A percentile compares a stretch with the other conserved stretches of the same genome.
These are phyloP conservation scores for Papilio helenus DNA, from an alignment of 1,140 invertebrate species.

Conservation along the genomic window DNA sequence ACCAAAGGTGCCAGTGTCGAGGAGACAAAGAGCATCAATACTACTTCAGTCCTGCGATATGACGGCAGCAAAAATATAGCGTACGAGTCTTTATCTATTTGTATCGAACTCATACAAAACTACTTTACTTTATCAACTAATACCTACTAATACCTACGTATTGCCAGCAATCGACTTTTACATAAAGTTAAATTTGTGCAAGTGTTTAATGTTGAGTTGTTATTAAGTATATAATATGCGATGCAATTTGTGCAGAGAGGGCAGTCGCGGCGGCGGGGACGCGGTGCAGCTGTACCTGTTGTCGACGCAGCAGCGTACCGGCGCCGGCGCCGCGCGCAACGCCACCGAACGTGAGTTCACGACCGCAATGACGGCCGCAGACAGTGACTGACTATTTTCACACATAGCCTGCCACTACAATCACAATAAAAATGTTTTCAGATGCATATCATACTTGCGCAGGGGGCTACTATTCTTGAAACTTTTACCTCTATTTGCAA, in stretches of 20 bases:
- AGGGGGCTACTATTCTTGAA: too few species aligned
- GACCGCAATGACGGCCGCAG: not conserved
- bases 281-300: conserved; percentile 12
- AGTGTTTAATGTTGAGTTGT: not conserved
- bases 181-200: too few species aligned
- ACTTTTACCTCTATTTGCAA: too few species aligned
- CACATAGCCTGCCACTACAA: too few species aligned
- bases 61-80: not conserved
- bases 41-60: not conserved
- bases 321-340: not conserved
- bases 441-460: not conserved
- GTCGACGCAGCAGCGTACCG: not conserved
- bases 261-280: not conserved
- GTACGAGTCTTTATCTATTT: not conserved
- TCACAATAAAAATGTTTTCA: too few species aligned
- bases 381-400: too few species aligned
- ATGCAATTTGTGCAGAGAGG: not conserved
- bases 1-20: not conserved
- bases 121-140: not conserved
- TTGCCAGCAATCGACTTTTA: too few species aligned
- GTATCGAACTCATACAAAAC: not conserved
- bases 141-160: too few species aligned
- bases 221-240: not conserved
- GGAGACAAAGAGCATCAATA: not conserved
- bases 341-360: not conserved